phyloP scores from a whole-genome alignment of 2,113 vertebrate genomes.

The Pithys albifrons region DNA sequence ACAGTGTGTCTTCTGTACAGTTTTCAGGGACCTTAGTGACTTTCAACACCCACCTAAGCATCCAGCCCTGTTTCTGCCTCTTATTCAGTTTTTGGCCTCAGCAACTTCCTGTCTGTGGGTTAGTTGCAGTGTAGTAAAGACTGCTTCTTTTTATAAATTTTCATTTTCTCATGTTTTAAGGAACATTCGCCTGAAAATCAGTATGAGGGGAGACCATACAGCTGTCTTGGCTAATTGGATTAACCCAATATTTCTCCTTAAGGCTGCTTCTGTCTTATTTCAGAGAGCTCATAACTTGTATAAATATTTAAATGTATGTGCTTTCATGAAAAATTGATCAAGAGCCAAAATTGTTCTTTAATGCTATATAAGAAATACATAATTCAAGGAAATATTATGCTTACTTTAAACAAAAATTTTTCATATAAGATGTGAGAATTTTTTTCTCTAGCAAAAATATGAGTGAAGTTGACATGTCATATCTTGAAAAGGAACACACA shows the following conservation, averaged over 20 bases:
- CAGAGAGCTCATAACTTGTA: background rate
- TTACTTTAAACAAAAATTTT: background rate
- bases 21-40: background rate
- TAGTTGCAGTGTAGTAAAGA: background rate
- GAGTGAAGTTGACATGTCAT: background rate
- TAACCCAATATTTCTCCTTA: background rate
- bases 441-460: background rate
- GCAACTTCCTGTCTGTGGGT: background rate
- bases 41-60: background rate
- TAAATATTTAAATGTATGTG: background rate
- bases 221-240: background rate
- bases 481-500: background rate
- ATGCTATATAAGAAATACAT: background rate
- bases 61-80: background rate
- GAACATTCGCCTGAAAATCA: background rate
- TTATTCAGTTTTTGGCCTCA: background rate
- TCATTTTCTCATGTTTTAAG: background rate
- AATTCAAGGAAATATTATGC: background rate
- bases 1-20: background rate
- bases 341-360: background rate
- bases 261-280: background rate
- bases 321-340: constrained; percentile 17
- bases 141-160: background rate
- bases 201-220: background rate
- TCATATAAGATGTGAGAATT: fast-evolving